These are phyloP conservation scores for Rousettus madagascariensis DNA, from an alignment of 2,797 vertebrate genomes.

Conservation along the genomic window DNA sequence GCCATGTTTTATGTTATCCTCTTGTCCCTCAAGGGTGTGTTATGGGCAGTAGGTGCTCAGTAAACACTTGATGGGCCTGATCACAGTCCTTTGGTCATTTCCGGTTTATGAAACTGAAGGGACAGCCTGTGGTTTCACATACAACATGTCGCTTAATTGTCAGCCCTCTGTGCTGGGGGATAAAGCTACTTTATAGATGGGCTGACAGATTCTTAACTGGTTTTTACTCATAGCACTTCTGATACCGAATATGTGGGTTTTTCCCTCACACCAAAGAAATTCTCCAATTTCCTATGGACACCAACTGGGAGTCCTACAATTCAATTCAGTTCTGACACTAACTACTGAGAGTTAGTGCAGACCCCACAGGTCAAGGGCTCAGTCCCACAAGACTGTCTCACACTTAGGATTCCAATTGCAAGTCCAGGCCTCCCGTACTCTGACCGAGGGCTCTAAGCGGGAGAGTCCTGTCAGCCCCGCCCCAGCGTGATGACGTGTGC, in stretches of 20 bases:
- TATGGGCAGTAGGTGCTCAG: not conserved
- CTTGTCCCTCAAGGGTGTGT: not conserved
- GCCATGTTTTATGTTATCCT: not conserved
- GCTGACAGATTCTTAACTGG: not conserved
- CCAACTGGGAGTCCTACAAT: not conserved
- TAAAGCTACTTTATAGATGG: not conserved
- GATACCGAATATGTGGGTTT: not conserved
- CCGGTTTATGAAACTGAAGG: not conserved
- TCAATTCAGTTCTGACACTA: not conserved
- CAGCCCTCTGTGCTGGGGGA: not conserved
- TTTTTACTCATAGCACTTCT: not conserved
- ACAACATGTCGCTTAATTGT: not conserved
- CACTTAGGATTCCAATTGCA: not conserved
- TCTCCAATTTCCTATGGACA: not conserved
- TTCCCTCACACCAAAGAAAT: not conserved
- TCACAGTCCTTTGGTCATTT: not conserved
- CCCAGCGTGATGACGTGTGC: not conserved
- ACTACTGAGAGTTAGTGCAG: not conserved
- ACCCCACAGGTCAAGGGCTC: not conserved
- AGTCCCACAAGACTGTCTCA: not conserved
- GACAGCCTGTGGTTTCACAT: not conserved
- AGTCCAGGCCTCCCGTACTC: not conserved
- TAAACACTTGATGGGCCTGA: not conserved
- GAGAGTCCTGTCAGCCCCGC: not conserved
- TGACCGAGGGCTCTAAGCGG: not conserved